A percentile compares a stretch with the other conserved stretches of the same genome.
Evolutionary conservation across 1,140 invertebrate genomes (phyloP).

Genomic region (Theocolax elegans): DNA sequence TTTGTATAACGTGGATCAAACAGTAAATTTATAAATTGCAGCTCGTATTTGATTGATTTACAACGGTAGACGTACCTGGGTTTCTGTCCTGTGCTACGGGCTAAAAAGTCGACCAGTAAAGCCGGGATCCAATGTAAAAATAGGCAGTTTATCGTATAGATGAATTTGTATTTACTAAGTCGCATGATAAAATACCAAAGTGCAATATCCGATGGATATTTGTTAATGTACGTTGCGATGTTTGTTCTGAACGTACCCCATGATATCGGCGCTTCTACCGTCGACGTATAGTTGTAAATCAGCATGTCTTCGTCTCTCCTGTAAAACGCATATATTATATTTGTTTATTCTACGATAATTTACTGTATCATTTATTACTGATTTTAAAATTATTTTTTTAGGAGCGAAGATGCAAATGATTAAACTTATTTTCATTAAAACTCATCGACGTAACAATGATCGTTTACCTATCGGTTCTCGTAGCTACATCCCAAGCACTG

Average conservation of each 20-base stretch:
- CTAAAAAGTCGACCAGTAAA: conserved; percentile 68
- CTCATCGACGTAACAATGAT: no score
- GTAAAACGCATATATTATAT: conserved; percentile 37
- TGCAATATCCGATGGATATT: conserved; percentile 67
- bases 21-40: no score
- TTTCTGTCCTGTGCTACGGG: conserved; percentile 69
- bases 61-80: conserved; percentile 73
- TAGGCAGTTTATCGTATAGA: conserved; percentile 66
- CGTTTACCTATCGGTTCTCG: conserved; percentile 51
- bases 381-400: no score
- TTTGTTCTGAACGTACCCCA: conserved; percentile 71
- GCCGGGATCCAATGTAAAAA: conserved; percentile 74
- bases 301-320: conserved; percentile 62
- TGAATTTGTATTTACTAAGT: conserved; percentile 66
- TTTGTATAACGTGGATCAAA: no score
- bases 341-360: no score
- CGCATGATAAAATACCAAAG: conserved; percentile 71
- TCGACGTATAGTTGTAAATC: conserved; percentile 79
- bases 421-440: no score
- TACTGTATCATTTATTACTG: no score
- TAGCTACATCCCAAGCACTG: conserved; percentile 75
- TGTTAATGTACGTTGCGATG: conserved; percentile 63
- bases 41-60: no score
- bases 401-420: no score
- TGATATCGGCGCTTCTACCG: conserved; percentile 72